Conservation (phyloP, 1,140 invertebrate genomes). For the Zaprionus camerounensis region DNA sequence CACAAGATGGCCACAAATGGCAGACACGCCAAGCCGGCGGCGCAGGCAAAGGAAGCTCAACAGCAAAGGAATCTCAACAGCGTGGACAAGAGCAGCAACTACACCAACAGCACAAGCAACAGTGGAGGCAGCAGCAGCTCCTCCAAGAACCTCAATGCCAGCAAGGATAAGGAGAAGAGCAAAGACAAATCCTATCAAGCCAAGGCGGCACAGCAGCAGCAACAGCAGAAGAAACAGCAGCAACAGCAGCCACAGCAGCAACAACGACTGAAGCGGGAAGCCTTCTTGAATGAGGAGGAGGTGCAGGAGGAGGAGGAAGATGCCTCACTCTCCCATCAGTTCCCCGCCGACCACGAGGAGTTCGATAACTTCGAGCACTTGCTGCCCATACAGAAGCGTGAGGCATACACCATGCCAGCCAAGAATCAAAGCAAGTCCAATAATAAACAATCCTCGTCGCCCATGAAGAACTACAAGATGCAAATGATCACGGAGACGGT, state of each 20-base stretch:
- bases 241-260: constrained; percentile 8
- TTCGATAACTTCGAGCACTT: constrained; percentile 71
- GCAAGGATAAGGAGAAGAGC: constrained; percentile 61
- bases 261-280: constrained; percentile 35
- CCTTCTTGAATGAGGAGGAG: not conserved
- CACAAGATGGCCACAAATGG: constrained; percentile 63
- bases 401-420: constrained; percentile 47
- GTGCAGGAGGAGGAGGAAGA: not conserved
- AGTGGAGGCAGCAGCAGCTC: constrained; percentile 33
- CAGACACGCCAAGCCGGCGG: constrained; percentile 15
- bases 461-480: constrained; percentile 74
- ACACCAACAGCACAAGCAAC: constrained; percentile 23
- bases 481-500: constrained; percentile 88
- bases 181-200: constrained; percentile 24
- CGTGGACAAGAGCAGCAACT: constrained; percentile 36
- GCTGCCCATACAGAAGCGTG: constrained; percentile 58
- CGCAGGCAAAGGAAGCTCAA: constrained; percentile 1
- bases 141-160: constrained; percentile 61
- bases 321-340: constrained; percentile 30
- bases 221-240: constrained; percentile 36
- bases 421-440: constrained; percentile 61
- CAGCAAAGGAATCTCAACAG: constrained; percentile 11
- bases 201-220: constrained; percentile 37
- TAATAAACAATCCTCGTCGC: constrained; percentile 14
- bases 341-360: constrained; percentile 40